These are phyloP conservation scores for Varanus salvator DNA, from an alignment of 2,113 vertebrate species.

Conservation along the genomic window DNA sequence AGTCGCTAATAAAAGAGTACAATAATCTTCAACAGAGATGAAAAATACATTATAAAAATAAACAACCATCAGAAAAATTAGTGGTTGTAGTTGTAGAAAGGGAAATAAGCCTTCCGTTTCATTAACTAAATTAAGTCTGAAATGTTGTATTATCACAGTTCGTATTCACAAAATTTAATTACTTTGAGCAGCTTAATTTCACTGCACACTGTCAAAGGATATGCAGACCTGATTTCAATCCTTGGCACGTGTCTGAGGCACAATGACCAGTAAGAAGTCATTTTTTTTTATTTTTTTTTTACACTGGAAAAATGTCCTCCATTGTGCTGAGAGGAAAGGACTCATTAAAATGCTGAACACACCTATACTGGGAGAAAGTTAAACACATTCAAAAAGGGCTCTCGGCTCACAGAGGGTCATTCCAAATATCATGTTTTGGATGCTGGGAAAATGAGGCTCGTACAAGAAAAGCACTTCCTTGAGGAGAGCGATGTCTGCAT, in stretches of 20 bases:
- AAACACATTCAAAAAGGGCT: background rate
- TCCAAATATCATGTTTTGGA: background rate
- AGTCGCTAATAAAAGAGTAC: background rate
- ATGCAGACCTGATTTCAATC: background rate
- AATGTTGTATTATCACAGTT: constrained; percentile 1
- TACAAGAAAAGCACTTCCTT: background rate
- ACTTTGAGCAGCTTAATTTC: background rate
- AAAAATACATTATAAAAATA: constrained; percentile 20
- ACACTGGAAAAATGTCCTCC: constrained; percentile 8
- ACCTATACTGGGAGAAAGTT: background rate
- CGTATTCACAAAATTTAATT: constrained; percentile 16
- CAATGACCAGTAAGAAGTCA: constrained; percentile 16
- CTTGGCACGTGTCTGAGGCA: constrained; percentile 1
- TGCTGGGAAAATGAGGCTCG: background rate
- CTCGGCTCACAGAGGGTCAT: background rate
- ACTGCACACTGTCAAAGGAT: constrained; percentile 9
- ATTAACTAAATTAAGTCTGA: constrained; percentile 25
- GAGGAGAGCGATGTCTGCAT: background rate
- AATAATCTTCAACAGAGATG: background rate
- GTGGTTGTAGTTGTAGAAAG: background rate
- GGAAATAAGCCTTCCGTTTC: background rate
- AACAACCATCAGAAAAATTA: background rate
- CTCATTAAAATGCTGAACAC: constrained; percentile 33
- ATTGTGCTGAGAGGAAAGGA: constrained; percentile 20
- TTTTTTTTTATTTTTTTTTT: background rate